Percentiles rank a stretch among this genome's conserved stretches.
These are phyloP conservation scores for Chauna torquata DNA, from an alignment of 2,113 vertebrate genomes.

Conservation along the genomic window DNA sequence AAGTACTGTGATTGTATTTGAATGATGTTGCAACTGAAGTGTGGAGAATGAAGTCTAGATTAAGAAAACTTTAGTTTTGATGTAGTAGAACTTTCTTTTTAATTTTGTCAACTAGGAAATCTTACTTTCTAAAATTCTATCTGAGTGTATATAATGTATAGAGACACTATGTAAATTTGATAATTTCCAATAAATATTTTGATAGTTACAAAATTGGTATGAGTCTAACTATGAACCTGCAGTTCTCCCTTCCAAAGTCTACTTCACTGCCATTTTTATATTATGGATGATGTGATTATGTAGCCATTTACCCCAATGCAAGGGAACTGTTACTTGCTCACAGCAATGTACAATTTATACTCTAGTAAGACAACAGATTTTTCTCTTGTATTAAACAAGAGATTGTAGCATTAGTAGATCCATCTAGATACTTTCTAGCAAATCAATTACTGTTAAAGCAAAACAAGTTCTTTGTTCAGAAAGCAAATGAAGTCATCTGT, in stretches of 20 bases:
- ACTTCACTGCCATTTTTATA: background rate
- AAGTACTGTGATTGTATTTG: background rate
- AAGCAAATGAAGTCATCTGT: background rate
- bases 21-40: background rate
- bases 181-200: slow-evolving; percentile 67
- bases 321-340: background rate
- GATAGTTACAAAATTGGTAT: background rate
- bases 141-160: slow-evolving; percentile 45
- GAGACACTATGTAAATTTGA: slow-evolving; percentile 41
- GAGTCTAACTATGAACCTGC: background rate
- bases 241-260: background rate
- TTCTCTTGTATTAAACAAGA: background rate
- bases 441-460: background rate
- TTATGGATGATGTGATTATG: background rate
- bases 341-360: background rate
- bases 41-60: background rate
- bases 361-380: background rate
- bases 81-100: background rate
- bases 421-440: background rate
- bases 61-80: background rate
- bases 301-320: background rate
- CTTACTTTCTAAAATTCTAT: background rate
- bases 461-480: background rate
- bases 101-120: background rate
- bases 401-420: background rate